phyloP scores from a whole-genome alignment of 1,140 invertebrate genomes.

The Leptinotarsa defecta region DNA sequence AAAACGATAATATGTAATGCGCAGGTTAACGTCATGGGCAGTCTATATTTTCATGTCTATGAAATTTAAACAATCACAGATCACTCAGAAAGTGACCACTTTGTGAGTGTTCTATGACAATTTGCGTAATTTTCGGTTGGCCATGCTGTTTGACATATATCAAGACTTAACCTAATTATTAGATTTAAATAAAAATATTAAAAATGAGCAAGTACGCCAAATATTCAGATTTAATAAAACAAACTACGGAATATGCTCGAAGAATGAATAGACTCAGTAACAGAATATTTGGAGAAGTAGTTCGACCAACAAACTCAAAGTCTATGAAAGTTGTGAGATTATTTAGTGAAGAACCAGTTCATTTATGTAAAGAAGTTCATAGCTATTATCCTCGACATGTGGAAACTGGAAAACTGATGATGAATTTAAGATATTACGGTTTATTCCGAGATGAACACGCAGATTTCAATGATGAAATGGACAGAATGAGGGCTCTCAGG shows the following conservation, averaged over 20 bases:
- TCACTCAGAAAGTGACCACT: too few species aligned
- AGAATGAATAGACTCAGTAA: constrained; percentile 87
- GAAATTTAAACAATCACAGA: too few species aligned
- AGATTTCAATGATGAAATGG: constrained; percentile 92
- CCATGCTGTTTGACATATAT: too few species aligned
- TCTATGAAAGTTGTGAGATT: constrained; percentile 85
- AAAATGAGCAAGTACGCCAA: constrained; percentile 61
- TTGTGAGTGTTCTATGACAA: too few species aligned
- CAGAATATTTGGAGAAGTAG: constrained; percentile 88
- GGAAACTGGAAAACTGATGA: constrained; percentile 75
- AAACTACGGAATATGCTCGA: constrained; percentile 76
- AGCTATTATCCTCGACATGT: constrained; percentile 86
- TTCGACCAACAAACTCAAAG: constrained; percentile 70
- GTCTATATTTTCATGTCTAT: too few species aligned
- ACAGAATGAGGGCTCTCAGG: constrained; percentile 71
- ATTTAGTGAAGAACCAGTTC: constrained; percentile 74
- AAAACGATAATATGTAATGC: too few species aligned
- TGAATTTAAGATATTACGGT: constrained; percentile 73
- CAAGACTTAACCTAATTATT: too few species aligned
- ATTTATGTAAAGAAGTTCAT: constrained; percentile 74
- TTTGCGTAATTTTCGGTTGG: too few species aligned
- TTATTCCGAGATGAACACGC: constrained; percentile 87
- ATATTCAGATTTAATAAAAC: constrained; percentile 72
- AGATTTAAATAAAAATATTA: background rate
- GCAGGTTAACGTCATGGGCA: too few species aligned